Evolutionary conservation across 2,113 vertebrate species (phyloP).

Genomic region (Cheilinus undulatus): DNA sequence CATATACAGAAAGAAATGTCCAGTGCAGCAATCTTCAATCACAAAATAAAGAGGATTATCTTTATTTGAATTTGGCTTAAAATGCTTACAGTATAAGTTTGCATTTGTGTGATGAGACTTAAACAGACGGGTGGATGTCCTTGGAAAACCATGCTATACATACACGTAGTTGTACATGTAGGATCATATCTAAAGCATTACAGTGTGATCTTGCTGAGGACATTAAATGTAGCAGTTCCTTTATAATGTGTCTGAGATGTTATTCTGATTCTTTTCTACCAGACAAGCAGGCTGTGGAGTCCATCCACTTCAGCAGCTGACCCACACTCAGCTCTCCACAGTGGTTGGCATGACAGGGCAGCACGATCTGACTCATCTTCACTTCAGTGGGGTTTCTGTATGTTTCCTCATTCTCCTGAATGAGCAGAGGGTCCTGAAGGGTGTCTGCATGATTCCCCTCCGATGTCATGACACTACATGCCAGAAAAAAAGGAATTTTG

Average conservation of each 20-base stretch:
- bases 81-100: no score
- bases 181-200: no score
- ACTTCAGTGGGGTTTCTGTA: slow-evolving; percentile 92
- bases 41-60: no score
- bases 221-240: neutral
- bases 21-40: no score
- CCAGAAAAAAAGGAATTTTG: neutral
- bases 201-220: no score
- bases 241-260: neutral
- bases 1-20: no score
- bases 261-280: slow-evolving; percentile 78
- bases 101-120: no score
- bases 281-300: slow-evolving; percentile 94
- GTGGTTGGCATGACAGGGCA: slow-evolving; percentile 96
- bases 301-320: slow-evolving; percentile 98
- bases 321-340: slow-evolving; percentile 89
- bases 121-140: no score
- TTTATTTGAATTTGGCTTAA: no score
- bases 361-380: slow-evolving; percentile 97
- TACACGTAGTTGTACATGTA: no score
- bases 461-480: slow-evolving; percentile 64
- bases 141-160: no score
- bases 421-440: slow-evolving; percentile 43
- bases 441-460: slow-evolving; percentile 37
- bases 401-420: slow-evolving; percentile 70